Evolutionary conservation across 2,113 vertebrate species (phyloP).

Genomic region (Lonchura striata): DNA sequence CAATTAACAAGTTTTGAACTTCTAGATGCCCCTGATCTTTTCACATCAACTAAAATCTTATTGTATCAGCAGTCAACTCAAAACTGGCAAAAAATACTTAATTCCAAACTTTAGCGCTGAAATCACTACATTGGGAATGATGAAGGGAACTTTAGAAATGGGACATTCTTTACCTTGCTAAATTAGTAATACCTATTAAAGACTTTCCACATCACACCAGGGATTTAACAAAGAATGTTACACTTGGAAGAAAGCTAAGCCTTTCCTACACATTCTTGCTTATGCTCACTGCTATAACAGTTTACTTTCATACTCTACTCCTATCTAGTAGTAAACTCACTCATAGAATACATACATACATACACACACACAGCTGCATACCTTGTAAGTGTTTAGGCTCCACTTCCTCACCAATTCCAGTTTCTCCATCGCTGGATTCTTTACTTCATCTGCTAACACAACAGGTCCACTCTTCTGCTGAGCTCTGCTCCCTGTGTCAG

Average conservation of each 20-base stretch:
- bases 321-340: background rate
- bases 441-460: constrained; percentile 91
- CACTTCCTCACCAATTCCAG: constrained; percentile 94
- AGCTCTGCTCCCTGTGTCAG: constrained; percentile 33
- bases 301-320: background rate
- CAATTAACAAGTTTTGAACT: background rate
- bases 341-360: background rate
- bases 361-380: constrained; percentile 47
- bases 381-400: constrained; percentile 99
- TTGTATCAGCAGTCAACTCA: background rate
- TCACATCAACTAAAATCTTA: background rate
- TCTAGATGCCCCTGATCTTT: background rate
- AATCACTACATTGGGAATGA: background rate
- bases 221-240: background rate
- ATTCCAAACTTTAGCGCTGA: background rate
- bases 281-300: background rate
- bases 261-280: background rate
- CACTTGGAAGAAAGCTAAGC: background rate
- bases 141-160: background rate
- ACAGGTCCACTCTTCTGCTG: constrained; percentile 83
- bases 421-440: constrained; percentile 96
- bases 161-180: background rate
- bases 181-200: background rate
- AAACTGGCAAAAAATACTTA: background rate
- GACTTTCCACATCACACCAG: background rate